phyloP scores from a whole-genome alignment of 53 echinoderm and acorn worm species.

The Pentamera pediparva region DNA sequence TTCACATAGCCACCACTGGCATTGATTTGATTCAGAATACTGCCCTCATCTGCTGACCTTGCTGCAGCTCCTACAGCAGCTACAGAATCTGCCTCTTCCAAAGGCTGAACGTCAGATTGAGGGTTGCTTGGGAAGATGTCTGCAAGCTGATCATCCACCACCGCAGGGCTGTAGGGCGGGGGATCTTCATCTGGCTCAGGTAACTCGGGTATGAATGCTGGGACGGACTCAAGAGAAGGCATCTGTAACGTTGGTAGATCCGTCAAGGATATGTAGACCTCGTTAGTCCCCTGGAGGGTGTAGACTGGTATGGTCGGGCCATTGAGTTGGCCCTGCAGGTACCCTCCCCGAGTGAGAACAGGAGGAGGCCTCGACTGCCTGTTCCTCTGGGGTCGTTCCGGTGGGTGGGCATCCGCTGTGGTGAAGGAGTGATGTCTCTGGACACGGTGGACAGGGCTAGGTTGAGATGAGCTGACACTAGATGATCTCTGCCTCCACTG shows the following conservation, averaged over 20 bases:
- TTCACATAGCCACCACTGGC: neutral
- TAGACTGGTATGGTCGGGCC: constrained; percentile 87
- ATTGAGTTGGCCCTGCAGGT: constrained; percentile 71
- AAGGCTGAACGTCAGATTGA: no score
- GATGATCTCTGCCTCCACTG: constrained; percentile 28
- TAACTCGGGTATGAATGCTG: constrained; percentile 64
- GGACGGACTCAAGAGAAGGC: constrained; percentile 63
- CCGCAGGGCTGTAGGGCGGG: constrained; percentile 87
- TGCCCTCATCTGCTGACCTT: neutral
- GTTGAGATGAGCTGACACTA: constrained; percentile 19
- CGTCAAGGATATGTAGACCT: constrained; percentile 79
- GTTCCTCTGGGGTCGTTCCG: neutral
- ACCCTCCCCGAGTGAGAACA: constrained; percentile 70
- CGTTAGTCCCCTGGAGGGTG: constrained; percentile 67
- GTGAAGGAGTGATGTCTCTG: constrained; percentile 33
- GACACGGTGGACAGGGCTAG: neutral
- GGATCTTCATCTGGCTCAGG: constrained; percentile 49
- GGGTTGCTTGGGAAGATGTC: no score
- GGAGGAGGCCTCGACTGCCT: constrained; percentile 43
- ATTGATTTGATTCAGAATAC: neutral
- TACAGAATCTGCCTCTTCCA: no score
- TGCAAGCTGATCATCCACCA: no score
- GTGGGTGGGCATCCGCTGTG: constrained; percentile 23
- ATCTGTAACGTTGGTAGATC: constrained; percentile 68
- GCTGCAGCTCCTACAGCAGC: no score